These are phyloP conservation scores for Gasteruption jaculator DNA, from an alignment of 2,888 invertebrate species.

Conservation along the genomic window DNA sequence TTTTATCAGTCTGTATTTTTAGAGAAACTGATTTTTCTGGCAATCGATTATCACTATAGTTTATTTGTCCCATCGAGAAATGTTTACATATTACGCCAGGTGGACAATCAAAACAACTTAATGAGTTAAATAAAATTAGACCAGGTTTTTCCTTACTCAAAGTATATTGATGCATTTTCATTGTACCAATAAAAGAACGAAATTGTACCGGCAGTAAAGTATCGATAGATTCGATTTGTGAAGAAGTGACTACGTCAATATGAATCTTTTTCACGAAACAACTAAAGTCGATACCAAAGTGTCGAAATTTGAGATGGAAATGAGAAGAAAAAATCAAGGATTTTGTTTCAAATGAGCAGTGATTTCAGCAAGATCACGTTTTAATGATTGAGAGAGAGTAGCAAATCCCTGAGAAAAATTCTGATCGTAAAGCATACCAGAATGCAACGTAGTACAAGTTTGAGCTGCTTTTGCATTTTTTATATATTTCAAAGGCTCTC, in stretches of 20 bases:
- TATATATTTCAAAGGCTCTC: constrained; percentile 1
- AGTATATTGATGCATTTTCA: constrained; percentile 19
- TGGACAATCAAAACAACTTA: constrained; percentile 14
- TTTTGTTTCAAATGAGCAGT: constrained; percentile 16
- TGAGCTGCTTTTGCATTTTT: constrained; percentile 1
- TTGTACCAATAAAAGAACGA: constrained; percentile 14
- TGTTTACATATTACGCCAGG: constrained; percentile 9
- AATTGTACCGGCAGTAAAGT: too few relatives aligned
- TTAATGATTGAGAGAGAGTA: constrained; percentile 18
- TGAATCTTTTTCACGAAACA: constrained; percentile 15
- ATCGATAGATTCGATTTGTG: too few relatives aligned
- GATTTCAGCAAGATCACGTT: constrained; percentile 20
- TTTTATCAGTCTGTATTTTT: too few relatives aligned
- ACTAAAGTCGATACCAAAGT: constrained; percentile 12
- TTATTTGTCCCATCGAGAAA: constrained; percentile 9
- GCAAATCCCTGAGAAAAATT: constrained; percentile 19
- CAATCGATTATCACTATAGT: neutral
- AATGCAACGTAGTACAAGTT: constrained; percentile 13
- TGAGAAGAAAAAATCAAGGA: constrained; percentile 14
- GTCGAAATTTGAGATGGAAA: constrained; percentile 16
- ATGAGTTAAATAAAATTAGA: constrained; percentile 12
- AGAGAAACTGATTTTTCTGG: too few relatives aligned
- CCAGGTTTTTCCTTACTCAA: constrained; percentile 12
- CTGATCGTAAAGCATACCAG: constrained; percentile 18
- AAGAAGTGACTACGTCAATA: constrained; percentile 8